Evolutionary conservation across 2,113 vertebrate genomes (phyloP).

Genomic region (Entosphenus tridentatus): DNA sequence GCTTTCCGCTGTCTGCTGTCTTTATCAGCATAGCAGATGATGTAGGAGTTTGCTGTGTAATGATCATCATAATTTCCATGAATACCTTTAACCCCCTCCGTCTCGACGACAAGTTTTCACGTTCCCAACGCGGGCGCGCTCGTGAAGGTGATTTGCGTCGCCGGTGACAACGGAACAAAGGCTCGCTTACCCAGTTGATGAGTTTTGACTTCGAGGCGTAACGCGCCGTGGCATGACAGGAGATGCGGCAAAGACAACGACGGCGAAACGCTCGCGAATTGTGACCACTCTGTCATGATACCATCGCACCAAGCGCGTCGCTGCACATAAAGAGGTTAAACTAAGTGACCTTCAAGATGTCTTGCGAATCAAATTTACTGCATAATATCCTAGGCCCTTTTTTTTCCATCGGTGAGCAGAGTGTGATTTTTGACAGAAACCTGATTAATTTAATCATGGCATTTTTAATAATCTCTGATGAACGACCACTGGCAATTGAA

Average conservation of each 20-base stretch:
- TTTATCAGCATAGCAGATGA: background rate
- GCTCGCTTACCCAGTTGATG: too few species aligned
- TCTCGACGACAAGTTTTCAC: too few species aligned
- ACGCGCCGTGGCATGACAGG: too few species aligned
- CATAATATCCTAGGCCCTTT: constrained; percentile 1
- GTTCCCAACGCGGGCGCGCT: too few species aligned
- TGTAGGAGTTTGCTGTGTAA: background rate
- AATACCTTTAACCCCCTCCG: background rate
- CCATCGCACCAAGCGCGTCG: too few species aligned
- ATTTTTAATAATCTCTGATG: constrained; percentile 4
- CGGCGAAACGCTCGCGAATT: too few species aligned
- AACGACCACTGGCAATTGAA: constrained; percentile 1
- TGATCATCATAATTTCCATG: constrained; percentile 5
- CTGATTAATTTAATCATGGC: constrained; percentile 7
- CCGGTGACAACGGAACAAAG: too few species aligned
- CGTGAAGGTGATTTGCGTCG: too few species aligned
- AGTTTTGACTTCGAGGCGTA: too few species aligned
- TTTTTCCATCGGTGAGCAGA: background rate
- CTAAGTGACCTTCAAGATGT: constrained; percentile 2
- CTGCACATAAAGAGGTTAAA: too few species aligned
- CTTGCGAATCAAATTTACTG: constrained; percentile 5
- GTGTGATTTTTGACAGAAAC: constrained; percentile 3
- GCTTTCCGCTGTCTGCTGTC: background rate
- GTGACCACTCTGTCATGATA: too few species aligned
- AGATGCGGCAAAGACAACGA: too few species aligned